Base-by-base conservation (phyloP, 37 sponge, comb jelly and placozoan species). In the Hormiphora californensis region DNA sequence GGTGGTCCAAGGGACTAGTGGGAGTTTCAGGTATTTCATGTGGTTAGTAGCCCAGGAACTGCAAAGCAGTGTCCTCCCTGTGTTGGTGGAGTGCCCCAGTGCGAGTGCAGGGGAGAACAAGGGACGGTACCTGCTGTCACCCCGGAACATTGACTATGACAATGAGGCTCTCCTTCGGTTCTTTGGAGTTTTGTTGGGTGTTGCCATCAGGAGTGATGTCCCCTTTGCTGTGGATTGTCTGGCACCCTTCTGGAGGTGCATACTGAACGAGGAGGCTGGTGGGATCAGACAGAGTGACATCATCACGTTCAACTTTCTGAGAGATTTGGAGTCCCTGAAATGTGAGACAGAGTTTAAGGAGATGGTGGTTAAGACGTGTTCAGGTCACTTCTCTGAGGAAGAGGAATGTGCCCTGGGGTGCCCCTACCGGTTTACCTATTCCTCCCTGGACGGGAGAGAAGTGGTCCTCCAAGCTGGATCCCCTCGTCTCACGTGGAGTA, bases 21-120 rank as follows among this genome's bases (percentile, higher is more conserved):
- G 98, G 15, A 94, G 95, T 22, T 97, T 97, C 88, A 61, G 98
- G 15, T 95, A 97, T 87, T 97, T 94, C 65, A 69, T 97, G 40
- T 92, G 98, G 93, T 91, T 91, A 54, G 93, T 92, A 4, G 92
- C 94, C 30, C 88, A 89, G 27, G 98, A 97, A 85, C 73, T 97
- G 21, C 93, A 93, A 86, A 91, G 92, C n/a, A 30, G 90, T 23
- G 33, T 69, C 5, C 87, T 97, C 0, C 98, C 94, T 37, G 36
- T 97, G 34, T 87, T 97, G 41, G 53, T 94, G 36, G 89, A 90
- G 9, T 97, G 98, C 63, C 98, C 94, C 54, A 93, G 94, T 62
- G 88, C 92, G 28, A 91, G 91, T 11, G 87, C 91, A 44, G 98
- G 94, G 7, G 49, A 91, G 78, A 94, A 97, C 89, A 92, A 91